These are phyloP conservation scores for Labeo rohita DNA, from an alignment of 2,113 vertebrate species.

Conservation along the genomic window DNA sequence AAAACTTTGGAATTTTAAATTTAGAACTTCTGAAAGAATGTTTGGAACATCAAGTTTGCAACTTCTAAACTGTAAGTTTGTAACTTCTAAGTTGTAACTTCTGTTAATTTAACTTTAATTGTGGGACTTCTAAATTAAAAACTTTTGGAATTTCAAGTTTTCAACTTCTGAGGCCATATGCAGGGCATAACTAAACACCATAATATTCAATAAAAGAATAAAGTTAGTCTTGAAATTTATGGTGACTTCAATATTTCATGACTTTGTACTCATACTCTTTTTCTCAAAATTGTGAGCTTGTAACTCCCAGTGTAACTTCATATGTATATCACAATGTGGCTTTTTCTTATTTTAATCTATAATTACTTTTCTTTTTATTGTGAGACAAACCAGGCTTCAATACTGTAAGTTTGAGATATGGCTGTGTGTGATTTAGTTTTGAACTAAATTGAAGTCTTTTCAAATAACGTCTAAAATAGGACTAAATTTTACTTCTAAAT, in stretches of 20 bases:
- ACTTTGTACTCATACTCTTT: neutral
- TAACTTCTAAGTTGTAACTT: too few species aligned
- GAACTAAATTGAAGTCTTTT: neutral
- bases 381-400: neutral
- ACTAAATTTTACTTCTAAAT: neutral
- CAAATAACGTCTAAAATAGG: neutral
- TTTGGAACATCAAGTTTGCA: too few species aligned
- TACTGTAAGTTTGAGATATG: neutral
- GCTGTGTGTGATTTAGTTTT: neutral
- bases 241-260: neutral
- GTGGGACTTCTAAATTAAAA: too few species aligned
- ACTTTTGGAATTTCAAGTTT: too few species aligned
- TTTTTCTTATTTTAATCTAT: neutral
- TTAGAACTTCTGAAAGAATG: too few species aligned
- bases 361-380: neutral
- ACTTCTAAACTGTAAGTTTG: too few species aligned
- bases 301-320: neutral
- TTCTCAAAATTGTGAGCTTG: neutral
- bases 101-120: too few species aligned
- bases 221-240: neutral
- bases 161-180: too few species aligned
- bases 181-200: neutral
- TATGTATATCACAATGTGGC: neutral
- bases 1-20: too few species aligned
- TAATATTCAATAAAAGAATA: neutral